Conservation (phyloP, 2,113 vertebrate genomes). For the Abramis brama region DNA sequence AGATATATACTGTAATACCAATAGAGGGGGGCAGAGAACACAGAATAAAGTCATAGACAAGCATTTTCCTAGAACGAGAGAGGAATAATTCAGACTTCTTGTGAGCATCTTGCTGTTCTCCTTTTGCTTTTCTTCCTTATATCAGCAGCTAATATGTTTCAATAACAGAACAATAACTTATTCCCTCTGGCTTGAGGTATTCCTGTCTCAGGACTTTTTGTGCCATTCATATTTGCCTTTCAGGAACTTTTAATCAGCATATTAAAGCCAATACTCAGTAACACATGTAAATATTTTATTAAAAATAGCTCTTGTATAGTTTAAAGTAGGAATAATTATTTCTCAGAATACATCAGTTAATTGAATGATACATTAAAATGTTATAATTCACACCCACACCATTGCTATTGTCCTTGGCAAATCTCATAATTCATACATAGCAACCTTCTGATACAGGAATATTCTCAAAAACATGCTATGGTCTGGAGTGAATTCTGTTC, state of each 20-base stretch:
- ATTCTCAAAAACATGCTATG: not conserved
- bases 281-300: not conserved
- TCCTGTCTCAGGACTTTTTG: not conserved
- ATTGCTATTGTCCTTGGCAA: not conserved
- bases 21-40: conserved; percentile 20
- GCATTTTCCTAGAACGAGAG: not conserved
- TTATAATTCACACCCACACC: not conserved
- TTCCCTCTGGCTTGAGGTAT: not conserved
- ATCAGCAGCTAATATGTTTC: not conserved
- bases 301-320: not conserved
- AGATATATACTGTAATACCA: not conserved
- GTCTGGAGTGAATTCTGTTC: not conserved
- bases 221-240: not conserved
- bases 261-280: not conserved
- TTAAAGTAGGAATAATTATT: not conserved
- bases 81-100: not conserved
- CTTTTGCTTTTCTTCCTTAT: not conserved
- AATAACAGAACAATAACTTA: not conserved
- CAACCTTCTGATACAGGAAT: not conserved
- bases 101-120: not conserved
- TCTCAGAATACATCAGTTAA: not conserved
- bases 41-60: not conserved
- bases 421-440: not conserved
- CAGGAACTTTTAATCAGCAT: not conserved
- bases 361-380: not conserved